Percentiles rank a stretch among this genome's conserved stretches.
Conservation (phyloP, 37 sponge, comb jelly and placozoan genomes). For the Ephydatia muelleri region DNA sequence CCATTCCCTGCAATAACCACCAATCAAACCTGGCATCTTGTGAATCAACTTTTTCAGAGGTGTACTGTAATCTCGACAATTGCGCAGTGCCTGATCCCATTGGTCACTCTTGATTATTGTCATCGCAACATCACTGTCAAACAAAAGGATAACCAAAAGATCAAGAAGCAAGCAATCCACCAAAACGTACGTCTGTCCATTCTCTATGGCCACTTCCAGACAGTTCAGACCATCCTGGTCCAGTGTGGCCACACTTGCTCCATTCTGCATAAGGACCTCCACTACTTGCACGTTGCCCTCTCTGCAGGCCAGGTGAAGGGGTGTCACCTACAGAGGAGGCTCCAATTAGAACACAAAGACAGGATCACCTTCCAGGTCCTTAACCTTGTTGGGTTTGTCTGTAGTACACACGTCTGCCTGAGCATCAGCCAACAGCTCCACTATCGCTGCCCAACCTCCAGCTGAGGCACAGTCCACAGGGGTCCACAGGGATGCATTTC, state of each 20-base stretch:
- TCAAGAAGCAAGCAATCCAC: slow-evolving; percentile 5
- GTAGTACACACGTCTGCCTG: slow-evolving; percentile 51
- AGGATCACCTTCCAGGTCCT: neutral
- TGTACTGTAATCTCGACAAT: slow-evolving; percentile 24
- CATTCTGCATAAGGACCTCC: slow-evolving; percentile 50
- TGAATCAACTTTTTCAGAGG: slow-evolving; percentile 64
- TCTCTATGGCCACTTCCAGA: slow-evolving; percentile 79
- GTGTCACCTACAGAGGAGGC: slow-evolving; percentile 47
- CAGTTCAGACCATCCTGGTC: slow-evolving; percentile 42
- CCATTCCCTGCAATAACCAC: neutral
- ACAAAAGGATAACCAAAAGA: slow-evolving; percentile 1
- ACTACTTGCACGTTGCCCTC: slow-evolving; percentile 47
- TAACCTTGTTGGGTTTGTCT: slow-evolving; percentile 30
- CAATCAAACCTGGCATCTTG: slow-evolving; percentile 69
- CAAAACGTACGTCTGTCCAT: slow-evolving; percentile 50
- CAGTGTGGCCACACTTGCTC: slow-evolving; percentile 41
- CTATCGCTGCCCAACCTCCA: slow-evolving; percentile 18
- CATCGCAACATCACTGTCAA: slow-evolving; percentile 57
- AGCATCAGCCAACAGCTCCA: slow-evolving; percentile 36
- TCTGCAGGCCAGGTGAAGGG: slow-evolving; percentile 69
- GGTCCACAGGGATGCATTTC: slow-evolving; percentile 57
- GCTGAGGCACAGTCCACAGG: slow-evolving; percentile 68
- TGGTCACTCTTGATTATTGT: slow-evolving; percentile 40
- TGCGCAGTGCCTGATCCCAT: slow-evolving; percentile 54
- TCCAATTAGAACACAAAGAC: neutral